Evolutionary conservation across 2,113 vertebrate species (phyloP), one percentile per base, ranked within the genome.

Genomic region (Megaptera novaeangliae): DNA sequence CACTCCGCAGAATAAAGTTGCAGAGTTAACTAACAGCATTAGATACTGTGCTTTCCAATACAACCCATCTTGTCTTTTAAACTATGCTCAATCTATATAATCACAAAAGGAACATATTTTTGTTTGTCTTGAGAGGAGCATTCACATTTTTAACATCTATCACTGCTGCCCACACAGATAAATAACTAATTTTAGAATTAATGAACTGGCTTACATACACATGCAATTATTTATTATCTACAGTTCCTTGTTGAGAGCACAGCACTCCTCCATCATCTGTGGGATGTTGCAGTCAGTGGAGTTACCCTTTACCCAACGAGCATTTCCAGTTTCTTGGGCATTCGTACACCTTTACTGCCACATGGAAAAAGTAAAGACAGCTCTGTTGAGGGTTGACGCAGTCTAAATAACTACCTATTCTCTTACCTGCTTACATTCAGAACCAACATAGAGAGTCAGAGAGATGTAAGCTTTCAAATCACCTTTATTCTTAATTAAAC

Each of bases 41-140:
- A 71, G 57, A 68, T 39, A 87, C 20, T 36, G 27, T 64, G 64
- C 55, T 93, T 95, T 93, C n/a, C 25, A 11, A 0, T 78, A 92
- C 5, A 83, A 97, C 77, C 25, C 0, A 18, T 64, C 12, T 6
- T 85, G 8, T 6, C 95, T 91, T 97, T 49, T 49, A 59, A 97
- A 96, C 11, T 34, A 91, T 39, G 72, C 78, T 90, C 46, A 97
- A 88, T 93, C 57, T 81, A 14, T 61, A 61, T 94, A 94, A 97
- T 96, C 64, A 87, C 61, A 96, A 94, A 98, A 96, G 17, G 6
- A 95, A 59, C 61, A 95, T 2, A 85, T 96, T 96, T 96, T 59
- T 94, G 0, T 93, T 84, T 17, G 27, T 91, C 93, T 97, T 64
- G 0, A 0, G 55, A 96, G 11, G 39, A 94, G 0, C 5, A 31